Conservation (phyloP, 2,888 invertebrate species). For the Lissonota sp. region DNA sequence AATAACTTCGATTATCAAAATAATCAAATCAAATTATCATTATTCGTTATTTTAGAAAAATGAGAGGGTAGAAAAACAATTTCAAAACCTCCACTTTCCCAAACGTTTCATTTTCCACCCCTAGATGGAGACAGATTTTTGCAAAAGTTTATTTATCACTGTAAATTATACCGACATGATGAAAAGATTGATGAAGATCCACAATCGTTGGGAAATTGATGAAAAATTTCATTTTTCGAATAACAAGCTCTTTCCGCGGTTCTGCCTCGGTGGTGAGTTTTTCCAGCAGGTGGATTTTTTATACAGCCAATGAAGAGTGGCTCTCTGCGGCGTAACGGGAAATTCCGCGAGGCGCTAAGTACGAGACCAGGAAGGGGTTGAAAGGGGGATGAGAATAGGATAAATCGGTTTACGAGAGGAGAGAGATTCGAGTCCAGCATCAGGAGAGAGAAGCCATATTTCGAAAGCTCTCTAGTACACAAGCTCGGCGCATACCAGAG, state of each 20-base stretch:
- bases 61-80: too few relatives aligned
- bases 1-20: too few relatives aligned
- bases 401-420: slow-evolving; percentile 47
- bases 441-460: slow-evolving; percentile 20
- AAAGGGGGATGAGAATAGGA: slow-evolving; percentile 9
- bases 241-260: neutral
- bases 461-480: slow-evolving; percentile 20
- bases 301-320: slow-evolving; percentile 29
- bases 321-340: slow-evolving; percentile 7
- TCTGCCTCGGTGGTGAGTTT: slow-evolving; percentile 2
- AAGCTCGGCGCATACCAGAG: neutral
- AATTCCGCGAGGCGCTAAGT: slow-evolving; percentile 60
- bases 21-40: too few relatives aligned
- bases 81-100: too few relatives aligned
- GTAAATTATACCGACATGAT: neutral
- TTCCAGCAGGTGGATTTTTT: slow-evolving; percentile 9
- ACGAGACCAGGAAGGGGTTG: slow-evolving; percentile 23
- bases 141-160: too few relatives aligned
- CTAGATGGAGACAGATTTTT: too few relatives aligned
- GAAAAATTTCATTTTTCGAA: slow-evolving; percentile 38
- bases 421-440: neutral
- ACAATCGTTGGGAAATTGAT: slow-evolving; percentile 33
- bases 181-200: neutral
- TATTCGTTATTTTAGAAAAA: too few relatives aligned
- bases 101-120: too few relatives aligned